These are phyloP conservation scores for Megaleporinus macrocephalus DNA, from an alignment of 2,113 vertebrate species.

Conservation along the genomic window DNA sequence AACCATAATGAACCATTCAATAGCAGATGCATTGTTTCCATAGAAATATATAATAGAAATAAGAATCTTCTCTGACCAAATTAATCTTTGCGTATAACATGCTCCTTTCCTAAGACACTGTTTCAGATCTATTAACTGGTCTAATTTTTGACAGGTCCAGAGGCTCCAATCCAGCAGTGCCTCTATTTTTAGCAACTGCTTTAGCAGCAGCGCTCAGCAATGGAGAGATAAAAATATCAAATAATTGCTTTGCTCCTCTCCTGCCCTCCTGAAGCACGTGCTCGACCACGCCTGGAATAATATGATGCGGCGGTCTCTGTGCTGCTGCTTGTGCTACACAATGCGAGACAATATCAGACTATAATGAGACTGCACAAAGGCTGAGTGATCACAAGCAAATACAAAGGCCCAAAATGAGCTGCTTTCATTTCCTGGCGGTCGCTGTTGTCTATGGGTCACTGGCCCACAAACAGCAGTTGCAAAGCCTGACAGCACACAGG, in stretches of 20 bases:
- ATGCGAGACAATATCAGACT: neutral
- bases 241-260: conserved; percentile 46
- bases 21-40: too few species aligned
- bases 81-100: conserved; percentile 19
- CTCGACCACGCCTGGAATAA: conserved; percentile 67
- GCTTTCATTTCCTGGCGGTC: conserved; percentile 61
- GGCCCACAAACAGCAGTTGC: conserved; percentile 58
- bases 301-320: conserved; percentile 9
- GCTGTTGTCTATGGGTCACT: conserved; percentile 55
- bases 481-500: conserved; percentile 44
- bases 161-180: conserved; percentile 24
- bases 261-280: neutral
- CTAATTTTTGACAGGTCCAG: conserved; percentile 28
- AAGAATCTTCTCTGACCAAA: neutral
- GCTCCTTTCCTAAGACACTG: neutral
- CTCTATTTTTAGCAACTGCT: conserved; percentile 48
- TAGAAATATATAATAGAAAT: neutral
- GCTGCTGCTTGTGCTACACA: neutral
- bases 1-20: too few species aligned
- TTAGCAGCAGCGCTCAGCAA: conserved; percentile 33
- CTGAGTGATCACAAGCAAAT: conserved; percentile 20
- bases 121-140: conserved; percentile 14
- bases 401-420: conserved; percentile 56
- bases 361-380: conserved; percentile 14
- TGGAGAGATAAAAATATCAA: conserved; percentile 58